Conservation (phyloP, 30 jellyfish, hydroid and myxozoan genomes). For the Rhopilema esculentum region DNA sequence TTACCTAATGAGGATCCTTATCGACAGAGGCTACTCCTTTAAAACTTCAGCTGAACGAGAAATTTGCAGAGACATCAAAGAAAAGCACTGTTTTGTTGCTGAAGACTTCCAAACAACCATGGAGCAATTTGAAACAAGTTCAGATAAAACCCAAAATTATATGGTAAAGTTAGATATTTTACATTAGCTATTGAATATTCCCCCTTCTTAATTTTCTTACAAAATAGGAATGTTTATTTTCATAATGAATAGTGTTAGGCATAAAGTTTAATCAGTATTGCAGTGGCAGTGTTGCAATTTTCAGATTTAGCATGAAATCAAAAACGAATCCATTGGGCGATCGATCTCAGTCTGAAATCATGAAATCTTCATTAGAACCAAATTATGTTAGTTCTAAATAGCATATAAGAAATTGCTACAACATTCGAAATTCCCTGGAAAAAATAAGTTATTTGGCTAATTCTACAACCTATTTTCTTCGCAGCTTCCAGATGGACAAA, state of each 20-base stretch:
- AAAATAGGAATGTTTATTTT: not conserved
- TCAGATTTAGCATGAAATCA: too few species aligned
- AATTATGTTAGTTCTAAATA: too few species aligned
- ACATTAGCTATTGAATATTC: not conserved
- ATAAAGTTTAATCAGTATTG: too few species aligned
- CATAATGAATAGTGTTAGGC: too few species aligned
- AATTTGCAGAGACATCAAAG: constrained; percentile 90
- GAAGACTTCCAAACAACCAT: constrained; percentile 33
- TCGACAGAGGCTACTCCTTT: constrained; percentile 85
- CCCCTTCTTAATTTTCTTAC: not conserved
- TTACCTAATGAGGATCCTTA: constrained; percentile 76
- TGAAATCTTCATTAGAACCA: too few species aligned
- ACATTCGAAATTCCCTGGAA: too few species aligned
- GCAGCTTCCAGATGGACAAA: constrained; percentile 97
- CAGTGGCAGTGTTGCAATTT: too few species aligned
- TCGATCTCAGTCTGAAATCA: too few species aligned
- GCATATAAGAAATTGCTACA: too few species aligned
- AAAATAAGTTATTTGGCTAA: too few species aligned
- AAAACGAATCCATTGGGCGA: too few species aligned
- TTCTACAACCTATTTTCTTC: not conserved
- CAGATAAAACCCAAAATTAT: constrained; percentile 22
- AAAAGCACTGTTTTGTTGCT: constrained; percentile 89
- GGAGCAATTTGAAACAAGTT: constrained; percentile 40
- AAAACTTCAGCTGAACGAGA: constrained; percentile 92
- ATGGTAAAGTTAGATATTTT: constrained; percentile 20